Base-by-base conservation (phyloP, 1,140 invertebrate genomes). In the Himalopsyche phryganea region DNA sequence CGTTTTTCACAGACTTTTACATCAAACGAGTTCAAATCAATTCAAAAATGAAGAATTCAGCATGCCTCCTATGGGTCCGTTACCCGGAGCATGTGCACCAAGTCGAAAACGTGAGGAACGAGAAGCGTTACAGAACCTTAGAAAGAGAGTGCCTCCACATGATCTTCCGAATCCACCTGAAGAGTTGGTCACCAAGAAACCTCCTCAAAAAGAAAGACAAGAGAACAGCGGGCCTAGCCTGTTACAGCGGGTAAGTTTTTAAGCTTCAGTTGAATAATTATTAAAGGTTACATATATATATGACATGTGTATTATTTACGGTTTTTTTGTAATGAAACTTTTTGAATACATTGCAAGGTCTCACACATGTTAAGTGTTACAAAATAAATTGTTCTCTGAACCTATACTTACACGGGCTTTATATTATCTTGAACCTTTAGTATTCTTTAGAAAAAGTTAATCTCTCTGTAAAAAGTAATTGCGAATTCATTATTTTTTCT, bases 61-160 rank as follows among this genome's bases (percentile, higher is more conserved):
- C 35, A 40, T 42, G 10, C 32, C 33, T 2, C 46, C 46, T 5
- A 20, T 58, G 48, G 13, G 71, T 69, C 75, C 74, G 23, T 60
- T 77, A 6, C 71, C 71, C 58, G 73, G 74, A 1, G 75, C 73
- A n/a, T 75, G 74, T 41, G 68, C 74, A 9, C 76, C 76, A 45
- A 75, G 72, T 13, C 69, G 75, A 1, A 70, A 67, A 13, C 69
- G 76, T 5, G 76, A 78, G 64, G 76, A 78, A 68, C 64, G 73
- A 9, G 67, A 73, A 1, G 72, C 76, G 11, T 65, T 78, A 41
- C 74, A 73, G 36, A 78, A 78, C 63, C 65, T 78, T 18, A 66
- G 71, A 19, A 74, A 73, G 65, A 74, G 77, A 57, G 76, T 78
- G 5, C 67, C 75, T 0, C 73, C 76, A 0, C 71, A 73, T 2